Evolutionary conservation across 2,888 invertebrate genomes (phyloP), one percentile per base, ranked within the genome.

Genomic region (Diaprepes abbreviatus): DNA sequence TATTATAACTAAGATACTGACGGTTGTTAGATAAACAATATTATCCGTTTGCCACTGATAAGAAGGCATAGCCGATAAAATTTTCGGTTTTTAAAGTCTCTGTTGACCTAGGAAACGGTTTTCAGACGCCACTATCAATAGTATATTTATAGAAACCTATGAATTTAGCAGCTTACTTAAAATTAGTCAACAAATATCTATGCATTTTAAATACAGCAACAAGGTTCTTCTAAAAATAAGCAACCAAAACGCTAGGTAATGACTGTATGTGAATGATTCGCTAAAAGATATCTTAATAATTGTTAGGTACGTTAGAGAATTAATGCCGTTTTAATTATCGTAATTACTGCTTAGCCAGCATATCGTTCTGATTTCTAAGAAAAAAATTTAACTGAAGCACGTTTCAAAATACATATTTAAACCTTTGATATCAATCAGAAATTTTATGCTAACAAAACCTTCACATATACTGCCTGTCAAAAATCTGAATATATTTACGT

Each of bases 151-250:
- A 35, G 1, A 10, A 35, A 3, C n/a, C n/a, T n/a, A n/a, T n/a
- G n/a, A n/a, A n/a, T n/a, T n/a, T n/a, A 1, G 1, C 10, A 12
- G 10, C 35, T 3, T 17, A 17, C 17, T 40, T 40, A 17, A 10
- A 5, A 40, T 48, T 64, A 55, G 16, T 17, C n/a, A 14, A 35
- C 40, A 17, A 64, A 64, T 63, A 64, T 38, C 54, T 31, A 54
- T 54, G 64, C n/a, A n/a, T 60, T 48, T 60, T 48, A 60, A 60
- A 60, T 60, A 45, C 31, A 45, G 24, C 48, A 21, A 43, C 64
- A 66, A 66, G 65, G 58, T 58, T 66, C 33, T 57, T 40, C 31
- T 58, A 58, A 66, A 66, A 66, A 66, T 58, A 66, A 48, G 66
- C 35, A 50, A 31, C 21, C 48, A 19, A 58, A 14, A 12, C 10